Evolutionary conservation across 2,888 invertebrate species (phyloP).

Genomic region (Dryadula phaetusa): DNA sequence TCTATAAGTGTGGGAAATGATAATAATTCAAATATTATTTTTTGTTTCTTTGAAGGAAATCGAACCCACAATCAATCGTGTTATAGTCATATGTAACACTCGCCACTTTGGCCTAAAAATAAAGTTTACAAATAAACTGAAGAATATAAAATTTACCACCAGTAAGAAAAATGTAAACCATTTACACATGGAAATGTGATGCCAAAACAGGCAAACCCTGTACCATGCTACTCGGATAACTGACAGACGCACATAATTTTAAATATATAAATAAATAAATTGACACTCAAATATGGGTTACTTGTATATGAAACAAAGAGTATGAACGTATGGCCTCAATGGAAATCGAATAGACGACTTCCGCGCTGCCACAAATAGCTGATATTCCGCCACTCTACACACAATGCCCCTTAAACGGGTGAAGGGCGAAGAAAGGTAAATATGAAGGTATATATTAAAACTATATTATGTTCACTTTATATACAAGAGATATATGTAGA

Average conservation of each 20-base stretch:
- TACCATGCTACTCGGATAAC: background rate
- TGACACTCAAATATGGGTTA: background rate
- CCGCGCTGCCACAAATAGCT: too few species aligned
- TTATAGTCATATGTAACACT: too few species aligned
- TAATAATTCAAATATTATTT: too few species aligned
- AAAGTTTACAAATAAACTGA: background rate
- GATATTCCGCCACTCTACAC: too few species aligned
- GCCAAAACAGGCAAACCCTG: background rate
- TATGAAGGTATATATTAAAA: too few species aligned
- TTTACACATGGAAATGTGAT: background rate
- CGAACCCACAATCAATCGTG: too few species aligned
- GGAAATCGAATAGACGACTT: background rate
- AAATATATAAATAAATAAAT: slow-evolving; percentile 7
- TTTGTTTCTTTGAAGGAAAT: too few species aligned
- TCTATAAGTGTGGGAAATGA: too few species aligned
- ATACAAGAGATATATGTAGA: too few species aligned
- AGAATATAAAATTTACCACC: background rate
- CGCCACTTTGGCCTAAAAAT: too few species aligned
- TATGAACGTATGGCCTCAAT: background rate
- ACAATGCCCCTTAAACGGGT: background rate
- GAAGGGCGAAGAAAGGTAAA: background rate
- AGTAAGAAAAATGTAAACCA: background rate
- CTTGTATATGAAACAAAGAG: background rate
- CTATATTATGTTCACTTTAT: too few species aligned
- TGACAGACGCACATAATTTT: background rate